Conservation (phyloP, 2,888 invertebrate species). For the Conops quadrifasciatus region DNA sequence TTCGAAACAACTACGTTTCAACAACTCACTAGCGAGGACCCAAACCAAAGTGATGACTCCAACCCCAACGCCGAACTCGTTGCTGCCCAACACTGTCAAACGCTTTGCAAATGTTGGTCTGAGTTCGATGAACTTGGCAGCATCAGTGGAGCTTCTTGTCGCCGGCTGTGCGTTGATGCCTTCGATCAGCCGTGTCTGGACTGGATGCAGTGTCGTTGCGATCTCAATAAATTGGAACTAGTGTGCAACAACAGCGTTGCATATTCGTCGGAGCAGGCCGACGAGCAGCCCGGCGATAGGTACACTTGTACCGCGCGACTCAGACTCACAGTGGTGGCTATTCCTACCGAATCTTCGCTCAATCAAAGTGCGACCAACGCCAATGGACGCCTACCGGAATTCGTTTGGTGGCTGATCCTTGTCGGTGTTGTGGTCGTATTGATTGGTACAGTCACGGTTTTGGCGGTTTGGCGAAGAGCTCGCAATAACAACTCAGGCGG, state of each 20-base stretch:
- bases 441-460: neutral
- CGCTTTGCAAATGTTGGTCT: constrained; percentile 48
- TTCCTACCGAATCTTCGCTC: neutral
- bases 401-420: neutral
- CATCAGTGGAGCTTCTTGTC: constrained; percentile 41
- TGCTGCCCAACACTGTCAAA: constrained; percentile 37
- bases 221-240: constrained; percentile 35
- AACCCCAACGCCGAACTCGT: neutral
- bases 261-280: constrained; percentile 12
- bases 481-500: neutral
- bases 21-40: neutral
- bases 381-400: neutral
- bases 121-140: constrained; percentile 38
- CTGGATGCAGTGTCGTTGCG: constrained; percentile 46
- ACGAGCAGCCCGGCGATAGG: constrained; percentile 30
- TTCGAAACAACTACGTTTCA: neutral
- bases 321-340: neutral
- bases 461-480: neutral
- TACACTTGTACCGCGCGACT: neutral
- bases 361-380: neutral
- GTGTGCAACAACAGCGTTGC: constrained; percentile 38
- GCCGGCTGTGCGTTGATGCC: constrained; percentile 46
- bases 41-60: neutral
- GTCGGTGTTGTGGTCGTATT: neutral
- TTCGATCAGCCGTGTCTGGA: constrained; percentile 50